Evolutionary conservation across 2,888 invertebrate species (phyloP), one percentile per base, ranked within the genome.

Genomic region (Vanessa cardui): DNA sequence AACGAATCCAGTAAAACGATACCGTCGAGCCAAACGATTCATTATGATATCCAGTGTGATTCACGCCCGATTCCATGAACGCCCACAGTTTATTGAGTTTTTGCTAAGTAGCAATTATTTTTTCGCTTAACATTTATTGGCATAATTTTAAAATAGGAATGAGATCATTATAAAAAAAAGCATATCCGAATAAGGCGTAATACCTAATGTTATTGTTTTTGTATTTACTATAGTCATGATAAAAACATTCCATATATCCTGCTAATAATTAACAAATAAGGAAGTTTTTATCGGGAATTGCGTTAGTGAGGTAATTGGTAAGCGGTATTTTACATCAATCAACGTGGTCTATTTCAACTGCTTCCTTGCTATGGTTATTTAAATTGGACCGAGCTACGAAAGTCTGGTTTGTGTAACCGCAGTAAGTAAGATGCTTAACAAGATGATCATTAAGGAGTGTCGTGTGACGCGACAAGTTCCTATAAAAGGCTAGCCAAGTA

Each of bases 1-100:
- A 80, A 76, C 75, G 78, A 76, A 74, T 76, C 70, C 75, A 78
- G 81, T 77, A 82, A 79, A 80, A 81, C 80, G 84, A 87, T 86
- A 83, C 74, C 80, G 75, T 80, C 81, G 78, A 80, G 75, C 77
- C 75, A 81, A 83, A 85, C 82, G 79, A 84, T 84, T 82, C 77
- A 52, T 79, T 72, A 74, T 75, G 83, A 84, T 39, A 39, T 39
- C 12, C 39, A 39, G 39, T 4, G 4, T 90, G 90, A 90, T 78
- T 89, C 90, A 89, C 79, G 74, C 73, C 70, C 73, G 73, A 75
- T 85, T 85, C 81, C 73, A 71, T 73, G 80, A 81, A 84, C 78
- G 75, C 39, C 64, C 64, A 66, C 65, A 73, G 63, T 70, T 72
- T 70, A 60, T 72, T 70, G 68, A 67, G 71, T 72, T 73, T 76